These are phyloP conservation scores for Musca vetustissima DNA, from an alignment of 1,140 invertebrate species.

Conservation along the genomic window DNA sequence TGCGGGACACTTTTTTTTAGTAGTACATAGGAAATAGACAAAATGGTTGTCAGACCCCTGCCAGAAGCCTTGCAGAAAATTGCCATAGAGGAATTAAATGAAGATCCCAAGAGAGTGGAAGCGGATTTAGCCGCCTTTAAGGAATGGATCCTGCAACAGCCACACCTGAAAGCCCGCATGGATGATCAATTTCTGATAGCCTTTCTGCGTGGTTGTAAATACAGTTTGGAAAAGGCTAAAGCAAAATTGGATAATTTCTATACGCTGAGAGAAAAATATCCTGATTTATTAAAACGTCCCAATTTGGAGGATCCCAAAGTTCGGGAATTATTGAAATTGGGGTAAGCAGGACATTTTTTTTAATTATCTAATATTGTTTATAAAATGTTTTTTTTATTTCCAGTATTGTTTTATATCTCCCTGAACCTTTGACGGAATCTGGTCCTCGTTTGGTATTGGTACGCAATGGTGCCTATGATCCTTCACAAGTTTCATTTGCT, in stretches of 20 bases:
- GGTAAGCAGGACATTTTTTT: conserved; percentile 50
- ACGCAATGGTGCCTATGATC: conserved; percentile 36
- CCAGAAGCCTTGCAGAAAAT: conserved; percentile 53
- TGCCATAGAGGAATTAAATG: conserved; percentile 61
- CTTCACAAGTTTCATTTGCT: conserved; percentile 30
- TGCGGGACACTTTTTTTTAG: too few relatives aligned
- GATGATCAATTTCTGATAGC: conserved; percentile 63
- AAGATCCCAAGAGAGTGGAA: conserved; percentile 58
- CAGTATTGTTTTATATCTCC: conserved; percentile 36
- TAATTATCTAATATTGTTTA: background rate
- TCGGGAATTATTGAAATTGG: conserved; percentile 56
- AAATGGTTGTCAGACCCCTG: conserved; percentile 50
- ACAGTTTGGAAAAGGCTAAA: conserved; percentile 64
- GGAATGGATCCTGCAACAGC: conserved; percentile 65
- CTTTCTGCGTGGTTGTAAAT: conserved; percentile 67
- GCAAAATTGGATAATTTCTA: conserved; percentile 60
- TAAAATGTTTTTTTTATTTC: background rate
- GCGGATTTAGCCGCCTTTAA: conserved; percentile 60
- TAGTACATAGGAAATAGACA: too few relatives aligned
- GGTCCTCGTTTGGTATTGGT: conserved; percentile 52
- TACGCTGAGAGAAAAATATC: conserved; percentile 24
- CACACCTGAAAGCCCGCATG: conserved; percentile 56
- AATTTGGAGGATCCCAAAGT: conserved; percentile 28
- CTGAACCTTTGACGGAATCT: conserved; percentile 48
- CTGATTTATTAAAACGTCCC: conserved; percentile 19